Percentiles rank a stretch among this genome's conserved stretches.
Evolutionary conservation across 2,797 vertebrate genomes (phyloP).

Genomic region (Falco concolor): DNA sequence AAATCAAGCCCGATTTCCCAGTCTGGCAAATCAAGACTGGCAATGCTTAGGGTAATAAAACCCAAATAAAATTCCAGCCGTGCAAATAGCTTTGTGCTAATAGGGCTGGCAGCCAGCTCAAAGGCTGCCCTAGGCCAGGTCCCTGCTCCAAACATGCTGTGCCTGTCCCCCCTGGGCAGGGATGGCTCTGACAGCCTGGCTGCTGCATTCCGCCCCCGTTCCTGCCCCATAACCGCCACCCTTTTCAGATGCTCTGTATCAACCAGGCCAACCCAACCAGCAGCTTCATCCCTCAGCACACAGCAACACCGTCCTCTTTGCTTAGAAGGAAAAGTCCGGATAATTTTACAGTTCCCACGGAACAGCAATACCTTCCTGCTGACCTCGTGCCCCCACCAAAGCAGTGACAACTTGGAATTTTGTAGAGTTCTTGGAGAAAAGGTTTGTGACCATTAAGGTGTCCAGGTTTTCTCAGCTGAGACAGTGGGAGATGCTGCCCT

Average conservation of each 20-base stretch:
- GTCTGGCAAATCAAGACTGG: not conserved
- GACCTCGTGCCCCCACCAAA: not conserved
- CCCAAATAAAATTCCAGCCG: slow-evolving; percentile 26
- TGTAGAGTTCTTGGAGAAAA: not conserved
- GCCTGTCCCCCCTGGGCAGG: not conserved
- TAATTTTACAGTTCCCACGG: not conserved
- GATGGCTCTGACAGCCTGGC: not conserved
- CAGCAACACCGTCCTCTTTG: fast-evolving
- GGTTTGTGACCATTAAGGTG: not conserved
- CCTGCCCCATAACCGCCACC: not conserved
- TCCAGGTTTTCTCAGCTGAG: not conserved
- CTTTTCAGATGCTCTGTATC: not conserved
- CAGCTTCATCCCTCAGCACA: not conserved
- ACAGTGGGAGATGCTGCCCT: not conserved
- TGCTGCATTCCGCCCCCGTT: not conserved
- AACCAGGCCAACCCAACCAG: not conserved
- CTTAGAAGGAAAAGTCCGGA: not conserved
- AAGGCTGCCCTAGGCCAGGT: not conserved
- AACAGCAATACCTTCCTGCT: too few species aligned
- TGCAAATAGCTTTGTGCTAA: slow-evolving; percentile 30
- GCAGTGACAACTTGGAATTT: not conserved
- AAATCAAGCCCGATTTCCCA: slow-evolving; percentile 22
- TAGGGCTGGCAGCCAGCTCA: not conserved
- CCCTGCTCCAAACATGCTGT: not conserved
- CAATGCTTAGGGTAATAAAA: slow-evolving; percentile 17